Base-by-base conservation (phyloP, 1,140 invertebrate species). In the Dreissena polymorpha region DNA sequence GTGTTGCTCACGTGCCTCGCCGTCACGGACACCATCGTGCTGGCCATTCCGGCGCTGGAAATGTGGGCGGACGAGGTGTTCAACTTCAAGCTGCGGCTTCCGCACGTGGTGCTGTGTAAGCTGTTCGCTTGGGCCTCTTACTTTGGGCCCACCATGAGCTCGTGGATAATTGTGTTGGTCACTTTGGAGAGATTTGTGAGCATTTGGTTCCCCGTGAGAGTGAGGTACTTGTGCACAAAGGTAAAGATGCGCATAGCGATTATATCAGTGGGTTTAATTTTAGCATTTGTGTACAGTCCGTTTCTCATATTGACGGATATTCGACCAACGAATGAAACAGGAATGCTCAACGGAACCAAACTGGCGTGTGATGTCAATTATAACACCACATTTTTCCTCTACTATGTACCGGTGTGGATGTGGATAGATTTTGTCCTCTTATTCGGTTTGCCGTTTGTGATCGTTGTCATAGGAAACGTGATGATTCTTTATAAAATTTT, bases 181-280 rank as follows among this genome's bases (percentile, higher is more conserved):
- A 80, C 78, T 0, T 68, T 70, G n/a, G 78, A 80, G 53, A 18
- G 78, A 64, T 80, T 80, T 18, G 69, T 80, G 25, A 80, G 78
- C 29, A 80, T 80, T 0, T 80, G 78, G 78, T 80, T 80, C 39
- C 78, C 78, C 27, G 69, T 80, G n/a, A 71, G 49, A 53, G 78
- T 80, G 0, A 27, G 78, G 14, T 65, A 53, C 51, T 27, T 80
- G 23, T 72, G 78, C 53, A 80, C 78, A 16, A 55, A 70, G n/a
- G 2, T 64, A 1, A 80, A 80, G 53, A 68, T 80, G 16, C 57
- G 18, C 5, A n/a, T 71, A 0, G 13, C 25, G 10, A 70, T 80
- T 13, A 10, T 71, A 10, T 27, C 64, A 14, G 39, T 72, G 29
- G 39, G 68, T 49, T 3, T 80, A 29, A 69, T 80, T 21, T 27